Evolutionary conservation across 2,888 invertebrate genomes (phyloP).

Genomic region (Octonoba sinensis): DNA sequence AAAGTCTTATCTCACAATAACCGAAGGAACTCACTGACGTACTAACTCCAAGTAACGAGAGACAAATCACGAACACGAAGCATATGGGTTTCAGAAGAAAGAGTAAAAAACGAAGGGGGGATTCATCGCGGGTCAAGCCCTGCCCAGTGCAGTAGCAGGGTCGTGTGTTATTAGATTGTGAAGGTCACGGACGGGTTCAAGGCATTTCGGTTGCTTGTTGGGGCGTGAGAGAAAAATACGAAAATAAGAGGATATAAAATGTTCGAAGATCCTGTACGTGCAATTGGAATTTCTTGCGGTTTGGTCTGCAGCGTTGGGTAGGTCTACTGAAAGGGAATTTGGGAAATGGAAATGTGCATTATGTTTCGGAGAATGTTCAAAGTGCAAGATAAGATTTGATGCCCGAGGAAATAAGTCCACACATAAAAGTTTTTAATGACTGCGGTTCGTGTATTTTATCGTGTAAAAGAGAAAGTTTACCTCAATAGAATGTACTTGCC

Average conservation of each 20-base stretch:
- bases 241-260: not conserved
- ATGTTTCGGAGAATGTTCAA: not conserved
- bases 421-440: too few species aligned
- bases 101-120: too few species aligned
- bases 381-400: not conserved
- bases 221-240: not conserved
- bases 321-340: not conserved
- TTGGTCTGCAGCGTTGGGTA: not conserved
- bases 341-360: not conserved
- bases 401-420: too few species aligned
- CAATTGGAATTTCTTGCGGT: not conserved
- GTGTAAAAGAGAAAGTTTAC: too few species aligned
- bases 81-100: too few species aligned
- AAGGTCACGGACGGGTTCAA: slow-evolving; percentile 39
- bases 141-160: slow-evolving; percentile 24
- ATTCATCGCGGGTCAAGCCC: not conserved
- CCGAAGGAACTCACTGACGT: too few species aligned
- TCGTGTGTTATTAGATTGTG: slow-evolving; percentile 49
- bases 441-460: too few species aligned
- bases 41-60: too few species aligned
- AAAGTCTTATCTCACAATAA: too few species aligned
- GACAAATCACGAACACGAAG: too few species aligned
- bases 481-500: too few species aligned
- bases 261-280: not conserved
- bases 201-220: slow-evolving; percentile 1